These are phyloP conservation scores for Rhysida immarginata DNA, from an alignment of 1,140 invertebrate genomes.

Conservation along the genomic window DNA sequence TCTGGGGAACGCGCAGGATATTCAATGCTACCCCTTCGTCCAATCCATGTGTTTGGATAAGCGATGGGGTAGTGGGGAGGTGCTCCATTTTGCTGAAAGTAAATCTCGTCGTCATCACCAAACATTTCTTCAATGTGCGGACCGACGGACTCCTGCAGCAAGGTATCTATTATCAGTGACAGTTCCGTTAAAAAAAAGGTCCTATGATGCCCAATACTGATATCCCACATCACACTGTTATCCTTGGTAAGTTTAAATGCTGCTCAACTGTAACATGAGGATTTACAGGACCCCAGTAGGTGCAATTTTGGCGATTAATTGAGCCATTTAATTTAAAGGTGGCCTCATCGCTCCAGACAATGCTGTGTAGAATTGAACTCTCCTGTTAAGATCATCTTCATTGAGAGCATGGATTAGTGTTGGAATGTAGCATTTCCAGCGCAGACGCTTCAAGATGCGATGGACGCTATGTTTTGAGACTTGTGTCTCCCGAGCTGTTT, in stretches of 20 bases:
- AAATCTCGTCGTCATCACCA: constrained; percentile 7
- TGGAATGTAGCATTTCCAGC: no score
- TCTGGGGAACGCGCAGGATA: no score
- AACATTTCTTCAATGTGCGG: constrained; percentile 9
- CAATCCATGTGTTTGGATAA: no score
- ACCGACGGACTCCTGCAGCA: constrained; percentile 11
- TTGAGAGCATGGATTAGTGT: constrained; percentile 14
- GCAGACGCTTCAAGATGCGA: constrained; percentile 10
- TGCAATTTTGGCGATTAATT: constrained; percentile 15
- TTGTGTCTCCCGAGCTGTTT: constrained; percentile 3
- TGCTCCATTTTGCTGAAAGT: constrained; percentile 12
- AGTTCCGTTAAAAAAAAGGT: constrained; percentile 13
- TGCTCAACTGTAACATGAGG: constrained; percentile 14
- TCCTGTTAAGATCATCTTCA: constrained; percentile 11
- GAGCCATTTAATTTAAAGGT: constrained; percentile 15
- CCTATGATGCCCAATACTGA: constrained; percentile 11
- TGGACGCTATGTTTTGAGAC: constrained; percentile 9
- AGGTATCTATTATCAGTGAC: constrained; percentile 8
- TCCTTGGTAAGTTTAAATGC: constrained; percentile 14
- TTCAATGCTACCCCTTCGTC: no score
- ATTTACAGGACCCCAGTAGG: constrained; percentile 11
- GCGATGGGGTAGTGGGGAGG: no score
- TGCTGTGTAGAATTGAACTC: constrained; percentile 9
- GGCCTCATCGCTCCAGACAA: constrained; percentile 13
- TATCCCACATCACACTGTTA: constrained; percentile 16